Evolutionary conservation across 2,113 vertebrate species (phyloP), one percentile per base, ranked within the genome.

Genomic region (Vicugna pacos): DNA sequence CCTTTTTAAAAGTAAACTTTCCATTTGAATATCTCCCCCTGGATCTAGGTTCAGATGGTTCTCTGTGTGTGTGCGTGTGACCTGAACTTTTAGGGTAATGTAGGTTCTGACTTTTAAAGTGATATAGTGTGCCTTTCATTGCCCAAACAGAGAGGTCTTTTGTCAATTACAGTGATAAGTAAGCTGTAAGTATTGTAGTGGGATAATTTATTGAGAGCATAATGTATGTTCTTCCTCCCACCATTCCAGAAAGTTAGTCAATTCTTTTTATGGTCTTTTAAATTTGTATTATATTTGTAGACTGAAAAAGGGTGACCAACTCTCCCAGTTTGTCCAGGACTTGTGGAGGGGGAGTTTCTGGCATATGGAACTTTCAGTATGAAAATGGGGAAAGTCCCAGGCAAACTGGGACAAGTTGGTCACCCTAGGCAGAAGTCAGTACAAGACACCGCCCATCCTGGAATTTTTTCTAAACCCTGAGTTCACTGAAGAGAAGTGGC

Each of bases 1-100:
- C 94, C 97, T 97, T 97, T 98, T 94, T 89, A 92, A 97, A 97
- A 95, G 91, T 93, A 98, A 97, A 97, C 93, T 97, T 95, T 97
- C 89, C 73, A 96, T 60, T 38, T 75, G 84, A 89, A 16, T 83
- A 94, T 85, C 85, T 97, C 93, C 96, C 96, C 91, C 46, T 96
- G 95, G 95, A 92, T 97, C 94, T 95, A 95, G 80, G 92, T 96
- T 95, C 92, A 93, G 54, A 95, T 54, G 48, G 42, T 64, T 92
- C 54, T 96, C 22, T 72, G 58, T 54, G 82, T 12, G 42, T 13
- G 16, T 22, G 26, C 32, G 42, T 38, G 50, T 91, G 67, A 67
- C 56, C 96, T 79, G 48, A 96, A 72, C 56, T 94, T 92, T 98
- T 72, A 91, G 60, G 48, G 91, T 96, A 97, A 90, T 95, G 35